Evolutionary conservation across 2,888 invertebrate genomes (phyloP).

Genomic region (Pyrgus malvae): DNA sequence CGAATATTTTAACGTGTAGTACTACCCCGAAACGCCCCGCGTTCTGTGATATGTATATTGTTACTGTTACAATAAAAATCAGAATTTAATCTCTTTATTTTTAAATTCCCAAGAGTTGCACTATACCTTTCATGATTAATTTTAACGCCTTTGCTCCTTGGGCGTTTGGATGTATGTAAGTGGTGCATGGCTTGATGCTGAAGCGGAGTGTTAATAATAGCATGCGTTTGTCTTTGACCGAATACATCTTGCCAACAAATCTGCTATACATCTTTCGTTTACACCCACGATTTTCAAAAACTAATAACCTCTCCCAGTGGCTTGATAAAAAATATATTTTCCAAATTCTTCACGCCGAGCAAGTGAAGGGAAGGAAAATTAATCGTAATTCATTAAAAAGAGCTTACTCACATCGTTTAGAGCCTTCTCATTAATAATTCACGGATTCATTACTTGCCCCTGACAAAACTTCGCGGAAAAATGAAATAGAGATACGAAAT

Average conservation of each 20-base stretch:
- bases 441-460: slow-evolving; percentile 1
- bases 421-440: not conserved
- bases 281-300: slow-evolving; percentile 45
- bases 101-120: slow-evolving; percentile 55
- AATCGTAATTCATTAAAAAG: not conserved
- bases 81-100: slow-evolving; percentile 61
- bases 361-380: slow-evolving; percentile 36
- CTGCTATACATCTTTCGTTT: slow-evolving; percentile 40
- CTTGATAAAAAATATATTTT: slow-evolving; percentile 23
- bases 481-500: slow-evolving; percentile 38
- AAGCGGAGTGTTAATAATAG: slow-evolving; percentile 61
- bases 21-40: slow-evolving; percentile 79
- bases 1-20: slow-evolving; percentile 52
- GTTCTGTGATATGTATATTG: slow-evolving; percentile 81
- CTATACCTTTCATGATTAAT: slow-evolving; percentile 35
- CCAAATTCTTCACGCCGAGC: slow-evolving; percentile 47
- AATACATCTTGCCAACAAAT: slow-evolving; percentile 40
- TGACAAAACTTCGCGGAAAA: slow-evolving; percentile 1
- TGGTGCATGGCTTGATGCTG: slow-evolving; percentile 73
- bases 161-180: slow-evolving; percentile 63
- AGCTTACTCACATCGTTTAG: slow-evolving; percentile 35
- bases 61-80: slow-evolving; percentile 80
- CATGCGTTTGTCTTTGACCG: slow-evolving; percentile 65
- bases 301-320: slow-evolving; percentile 17
- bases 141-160: slow-evolving; percentile 51